Base-by-base conservation (phyloP, 2,113 vertebrate species). In the Dipodomys spectabilis region DNA sequence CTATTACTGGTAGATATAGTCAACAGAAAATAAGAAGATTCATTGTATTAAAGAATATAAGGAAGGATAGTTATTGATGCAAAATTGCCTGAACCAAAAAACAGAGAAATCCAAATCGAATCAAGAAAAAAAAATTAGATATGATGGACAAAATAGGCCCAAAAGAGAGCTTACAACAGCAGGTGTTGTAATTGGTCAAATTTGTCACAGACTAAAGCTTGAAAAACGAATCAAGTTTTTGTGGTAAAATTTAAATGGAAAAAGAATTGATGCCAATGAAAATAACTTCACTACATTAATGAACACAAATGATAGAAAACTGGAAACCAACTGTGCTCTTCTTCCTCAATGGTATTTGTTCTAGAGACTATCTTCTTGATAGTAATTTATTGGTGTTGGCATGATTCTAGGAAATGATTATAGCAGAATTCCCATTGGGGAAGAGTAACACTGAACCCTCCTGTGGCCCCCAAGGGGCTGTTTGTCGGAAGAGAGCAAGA, bases 161-260 rank as follows among this genome's bases (percentile, higher is more conserved):
- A 65, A 88, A 81, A 53, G 62, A 49, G 86, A 82, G 82, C 18
- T 90, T 32, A 44, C 35, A 53, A 69, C 81, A 82, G 30, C 35
- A 67, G 69, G 45, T 79, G 22, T 67, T 89, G 18, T 19, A 67
- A 45, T 0, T 68, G 64, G 72, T 65, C 39, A 86, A 72, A 75
- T 35, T 35, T 35, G 88, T 67, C 67, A n/a, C 22, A 23, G 62
- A 75, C 62, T 57, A 53, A 87, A 95, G 93, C 79, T 32, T 44
- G 57, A 75, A 72, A 15, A 88, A 64, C 68, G 75, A 92, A 45
- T 84, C 62, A 32, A 65, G 88, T 86, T 86, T 39, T 89, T 28
- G 25, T 72, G n/a, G 30, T 73, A 19, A 93, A 91, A 94, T 90
- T 69, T 85, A 77, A 86, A 82, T 39, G 84, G 72, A 72, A 77